Conservation (phyloP, 2,888 invertebrate species). For the Heliconius aoede region DNA sequence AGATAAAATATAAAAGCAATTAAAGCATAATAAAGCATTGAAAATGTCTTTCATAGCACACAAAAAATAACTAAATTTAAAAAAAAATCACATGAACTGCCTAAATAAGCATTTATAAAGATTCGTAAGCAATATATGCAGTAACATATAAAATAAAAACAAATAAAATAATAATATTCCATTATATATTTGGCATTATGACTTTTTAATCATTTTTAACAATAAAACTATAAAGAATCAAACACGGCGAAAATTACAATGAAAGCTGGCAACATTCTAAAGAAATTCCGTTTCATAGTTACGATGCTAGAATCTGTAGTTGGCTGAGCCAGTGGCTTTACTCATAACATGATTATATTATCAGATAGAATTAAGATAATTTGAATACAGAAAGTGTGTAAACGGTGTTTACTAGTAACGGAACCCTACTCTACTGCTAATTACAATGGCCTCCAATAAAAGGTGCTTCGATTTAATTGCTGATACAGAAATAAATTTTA, state of each 20-base stretch:
- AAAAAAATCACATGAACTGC: neutral
- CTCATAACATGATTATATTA: slow-evolving; percentile 32
- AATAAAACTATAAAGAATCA: slow-evolving; percentile 28
- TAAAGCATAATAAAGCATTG: neutral
- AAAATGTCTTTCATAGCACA: neutral
- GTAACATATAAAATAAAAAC: no score
- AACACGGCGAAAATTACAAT: slow-evolving; percentile 20
- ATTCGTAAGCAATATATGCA: neutral
- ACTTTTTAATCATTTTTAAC: slow-evolving; percentile 25
- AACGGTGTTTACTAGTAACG: slow-evolving; percentile 34
- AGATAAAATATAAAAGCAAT: slow-evolving; percentile 7
- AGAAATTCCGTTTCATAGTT: slow-evolving; percentile 27
- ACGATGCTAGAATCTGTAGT: slow-evolving; percentile 17
- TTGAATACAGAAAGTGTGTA: slow-evolving; percentile 25
- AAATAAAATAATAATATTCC: slow-evolving; percentile 5
- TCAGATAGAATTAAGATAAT: slow-evolving; percentile 27
- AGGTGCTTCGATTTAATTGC: slow-evolving; percentile 38
- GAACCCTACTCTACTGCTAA: slow-evolving; percentile 35
- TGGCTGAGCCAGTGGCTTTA: slow-evolving; percentile 31
- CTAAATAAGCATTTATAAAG: neutral
- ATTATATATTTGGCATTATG: slow-evolving; percentile 12
- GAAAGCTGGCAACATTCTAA: slow-evolving; percentile 25
- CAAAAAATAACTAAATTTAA: slow-evolving; percentile 2
- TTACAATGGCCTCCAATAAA: slow-evolving; percentile 36
- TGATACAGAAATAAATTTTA: slow-evolving; percentile 38